Conservation (phyloP, 2,113 vertebrate genomes). For the Sardina pilchardus region DNA sequence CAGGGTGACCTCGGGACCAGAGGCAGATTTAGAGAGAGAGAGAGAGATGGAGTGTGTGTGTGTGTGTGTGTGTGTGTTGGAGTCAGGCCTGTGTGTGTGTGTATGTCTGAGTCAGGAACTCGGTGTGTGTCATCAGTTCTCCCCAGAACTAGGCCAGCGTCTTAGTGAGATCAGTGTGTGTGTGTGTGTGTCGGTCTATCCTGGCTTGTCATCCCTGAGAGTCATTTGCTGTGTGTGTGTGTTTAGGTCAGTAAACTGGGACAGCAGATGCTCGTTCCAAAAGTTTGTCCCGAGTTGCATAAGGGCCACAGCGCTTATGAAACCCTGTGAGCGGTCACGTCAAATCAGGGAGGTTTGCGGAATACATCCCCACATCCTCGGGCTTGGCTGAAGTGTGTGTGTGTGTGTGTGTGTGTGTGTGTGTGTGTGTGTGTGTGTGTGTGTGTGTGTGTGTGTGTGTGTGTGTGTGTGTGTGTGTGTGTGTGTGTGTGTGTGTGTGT, state of each 20-base stretch:
- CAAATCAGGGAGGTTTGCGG: background rate
- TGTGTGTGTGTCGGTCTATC: constrained; percentile 1
- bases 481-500: too few species aligned
- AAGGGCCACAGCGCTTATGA: background rate
- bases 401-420: too few species aligned
- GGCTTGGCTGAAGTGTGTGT: background rate
- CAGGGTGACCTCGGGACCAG: background rate
- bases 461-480: too few species aligned
- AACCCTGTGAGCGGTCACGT: background rate
- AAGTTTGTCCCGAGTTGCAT: background rate
- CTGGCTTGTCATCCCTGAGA: background rate
- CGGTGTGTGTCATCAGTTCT: background rate
- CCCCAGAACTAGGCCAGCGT: too few species aligned
- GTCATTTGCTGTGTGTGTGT: background rate
- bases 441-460: too few species aligned
- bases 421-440: too few species aligned
- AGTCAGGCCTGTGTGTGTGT: constrained; percentile 2
- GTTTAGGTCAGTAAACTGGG: background rate
- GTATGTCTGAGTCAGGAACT: background rate
- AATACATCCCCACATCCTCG: background rate
- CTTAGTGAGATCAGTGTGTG: background rate
- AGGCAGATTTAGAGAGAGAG: background rate
- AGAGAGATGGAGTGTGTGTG: background rate
- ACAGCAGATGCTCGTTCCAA: background rate
- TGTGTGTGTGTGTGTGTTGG: background rate